phyloP scores from a whole-genome alignment of 2,797 vertebrate genomes.

The Selene dorsalis region DNA sequence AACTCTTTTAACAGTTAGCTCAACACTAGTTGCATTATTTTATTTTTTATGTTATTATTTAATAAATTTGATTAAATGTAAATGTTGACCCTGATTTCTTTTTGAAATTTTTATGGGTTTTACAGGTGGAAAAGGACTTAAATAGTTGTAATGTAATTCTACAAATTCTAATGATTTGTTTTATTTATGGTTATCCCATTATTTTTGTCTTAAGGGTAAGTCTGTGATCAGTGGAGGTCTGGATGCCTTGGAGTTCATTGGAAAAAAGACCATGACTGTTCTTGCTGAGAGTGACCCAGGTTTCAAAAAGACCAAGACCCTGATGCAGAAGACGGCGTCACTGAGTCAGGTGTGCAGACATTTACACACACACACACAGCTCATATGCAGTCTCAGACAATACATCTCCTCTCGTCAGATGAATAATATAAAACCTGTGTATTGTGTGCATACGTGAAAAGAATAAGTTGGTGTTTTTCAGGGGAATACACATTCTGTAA shows the following conservation, averaged over 20 bases:
- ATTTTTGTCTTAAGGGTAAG: conserved; percentile 86
- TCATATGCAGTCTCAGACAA: neutral
- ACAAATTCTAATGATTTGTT: neutral
- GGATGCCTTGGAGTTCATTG: conserved; percentile 97
- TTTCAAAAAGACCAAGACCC: conserved; percentile 95
- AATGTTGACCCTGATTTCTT: too few relatives aligned
- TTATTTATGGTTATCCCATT: neutral
- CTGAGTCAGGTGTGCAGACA: conserved; percentile 90
- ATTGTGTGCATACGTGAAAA: neutral
- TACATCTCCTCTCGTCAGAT: neutral
- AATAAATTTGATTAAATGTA: too few relatives aligned
- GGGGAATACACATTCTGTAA: neutral
- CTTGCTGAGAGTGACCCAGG: conserved; percentile 97
- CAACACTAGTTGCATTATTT: too few relatives aligned
- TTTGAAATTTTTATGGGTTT: too few relatives aligned
- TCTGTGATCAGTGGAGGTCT: conserved; percentile 95
- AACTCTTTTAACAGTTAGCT: too few relatives aligned
- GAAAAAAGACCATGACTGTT: conserved; percentile 98
- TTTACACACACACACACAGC: neutral
- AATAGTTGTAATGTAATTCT: neutral
- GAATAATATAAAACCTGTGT: conserved; percentile 16
- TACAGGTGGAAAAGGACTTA: too few relatives aligned
- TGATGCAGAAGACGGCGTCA: conserved; percentile 95
- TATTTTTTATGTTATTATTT: too few relatives aligned
- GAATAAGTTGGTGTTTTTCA: conserved; percentile 24